These are phyloP conservation scores for Urocyon cinereoargenteus DNA, from an alignment of 2,797 vertebrate species.

Conservation along the genomic window DNA sequence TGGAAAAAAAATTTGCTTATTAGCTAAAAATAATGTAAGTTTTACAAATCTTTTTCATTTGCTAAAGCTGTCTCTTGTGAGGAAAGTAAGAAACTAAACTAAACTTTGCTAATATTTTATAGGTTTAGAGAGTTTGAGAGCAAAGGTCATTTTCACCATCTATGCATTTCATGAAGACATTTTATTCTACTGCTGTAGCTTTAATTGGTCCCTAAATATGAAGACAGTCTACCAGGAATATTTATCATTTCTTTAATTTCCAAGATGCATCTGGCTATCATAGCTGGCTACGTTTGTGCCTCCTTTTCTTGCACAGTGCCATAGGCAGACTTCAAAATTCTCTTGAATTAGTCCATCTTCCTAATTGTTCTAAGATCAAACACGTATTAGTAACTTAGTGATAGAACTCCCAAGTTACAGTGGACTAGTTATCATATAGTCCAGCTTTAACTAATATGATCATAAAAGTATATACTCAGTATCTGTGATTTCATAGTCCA, in stretches of 20 bases:
- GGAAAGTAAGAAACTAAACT: slow-evolving; percentile 30
- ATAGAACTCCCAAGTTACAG: not conserved
- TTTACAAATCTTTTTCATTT: not conserved
- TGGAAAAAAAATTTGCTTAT: not conserved
- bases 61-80: not conserved
- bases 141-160: slow-evolving; percentile 19
- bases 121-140: not conserved
- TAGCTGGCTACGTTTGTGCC: not conserved
- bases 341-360: slow-evolving; percentile 2
- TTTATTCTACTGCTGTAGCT: not conserved
- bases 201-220: slow-evolving; percentile 35
- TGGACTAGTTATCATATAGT: not conserved
- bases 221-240: not conserved
- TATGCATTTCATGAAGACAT: not conserved
- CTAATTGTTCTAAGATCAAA: not conserved
- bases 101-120: slow-evolving; percentile 42
- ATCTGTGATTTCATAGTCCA: not conserved
- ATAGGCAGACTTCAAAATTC: not conserved
- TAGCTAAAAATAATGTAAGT: not conserved
- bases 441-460: not conserved
- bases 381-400: not conserved
- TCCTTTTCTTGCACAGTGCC: not conserved
- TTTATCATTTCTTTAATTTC: slow-evolving; percentile 12
- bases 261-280: not conserved
- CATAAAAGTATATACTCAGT: not conserved